Evolutionary conservation across 2,888 invertebrate genomes (phyloP), one percentile per base, ranked within the genome.

Genomic region (Thymelicus acteon): DNA sequence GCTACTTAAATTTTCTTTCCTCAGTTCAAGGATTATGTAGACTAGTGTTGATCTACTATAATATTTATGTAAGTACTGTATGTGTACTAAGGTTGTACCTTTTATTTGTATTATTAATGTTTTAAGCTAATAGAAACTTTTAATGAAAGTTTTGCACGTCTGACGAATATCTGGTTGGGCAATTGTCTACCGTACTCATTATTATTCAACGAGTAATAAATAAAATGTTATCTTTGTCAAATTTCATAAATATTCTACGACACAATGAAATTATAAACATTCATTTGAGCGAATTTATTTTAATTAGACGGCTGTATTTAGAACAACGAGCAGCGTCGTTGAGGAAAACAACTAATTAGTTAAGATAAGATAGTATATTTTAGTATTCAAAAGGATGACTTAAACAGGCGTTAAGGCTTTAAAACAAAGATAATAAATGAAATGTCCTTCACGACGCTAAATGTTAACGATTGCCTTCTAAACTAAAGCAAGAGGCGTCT

Each of bases 211-310:
- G 24, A 52, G 24, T 15, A 62, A 10, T 63, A 61, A 63, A 63
- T n/a, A 8, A 49, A 60, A 60, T 54, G 39, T 57, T 68, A 68
- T 69, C 47, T 47, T 48, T 58, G 62, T 57, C 62, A 68, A 68
- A 40, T 39, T 48, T 48, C 54, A 69, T 62, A 62, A 69, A 69
- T 69, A 58, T 69, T 69, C 39, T n/a, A 69, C n/a, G 57, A 44
- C 40, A 54, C 52, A 62, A 15, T 62, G 47, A 37, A 68, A 68
- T 68, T 37, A 44, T 7, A 62, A 57, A 44, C 54, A 68, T 68
- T 54, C 31, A 66, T 37, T 66, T 60, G 31, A 61, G 61, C 31
- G 54, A 54, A 54, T 12, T 54, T 24, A 24, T 54, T 54, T 24
- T 31, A 54, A 24, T 12, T 1, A 31, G 24, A 24, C 54, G 24